Evolutionary conservation across 2,797 vertebrate genomes (phyloP), one percentile per base, ranked within the genome.

Genomic region (Ptychadena robeensis): DNA sequence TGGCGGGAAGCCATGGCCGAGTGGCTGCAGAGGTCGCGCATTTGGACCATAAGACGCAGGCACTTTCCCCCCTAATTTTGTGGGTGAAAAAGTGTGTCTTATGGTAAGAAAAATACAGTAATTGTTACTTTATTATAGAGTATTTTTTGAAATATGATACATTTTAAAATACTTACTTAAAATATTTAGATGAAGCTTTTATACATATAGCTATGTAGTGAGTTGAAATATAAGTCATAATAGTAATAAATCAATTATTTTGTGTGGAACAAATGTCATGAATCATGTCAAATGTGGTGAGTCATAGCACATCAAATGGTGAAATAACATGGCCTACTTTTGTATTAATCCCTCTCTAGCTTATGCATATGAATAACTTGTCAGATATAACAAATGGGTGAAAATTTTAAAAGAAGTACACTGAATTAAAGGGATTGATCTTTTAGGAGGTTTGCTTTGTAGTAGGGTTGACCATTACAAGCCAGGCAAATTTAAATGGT

Each of bases 331-430:
- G 73, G 27, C 73, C 73, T 65, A 65, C 73, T 65, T 65, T 65
- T 44, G 35, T 76, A 76, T 76, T 76, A 76, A 76, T 76, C 59
- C 73, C 22, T 65, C 9, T 15, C 61, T 76, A 48, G 59, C 18
- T 76, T 76, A 76, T 76, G 73, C 73, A 76, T 65, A 76, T 76
- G 73, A 76, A 76, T 65, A 44, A 35, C 28, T 31, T 64, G 25
- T 76, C 59, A 76, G 61, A 65, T 37, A 63, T 65, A 65, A 74
- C 73, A 61, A 74, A 63, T 74, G 73, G 37, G 34, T 76, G 61
- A 76, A 76, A 59, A 76, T 64, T 76, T 76, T 22, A 76, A 76
- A 65, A 65, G 65, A 65, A 76, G 73, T 31, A 74, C 61, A 65
- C 61, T 65, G 48, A 64, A 76, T 76, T 30, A 31, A 65, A 76